phyloP scores from a whole-genome alignment of 2,113 vertebrate genomes.

The Dryoscopus gambensis region DNA sequence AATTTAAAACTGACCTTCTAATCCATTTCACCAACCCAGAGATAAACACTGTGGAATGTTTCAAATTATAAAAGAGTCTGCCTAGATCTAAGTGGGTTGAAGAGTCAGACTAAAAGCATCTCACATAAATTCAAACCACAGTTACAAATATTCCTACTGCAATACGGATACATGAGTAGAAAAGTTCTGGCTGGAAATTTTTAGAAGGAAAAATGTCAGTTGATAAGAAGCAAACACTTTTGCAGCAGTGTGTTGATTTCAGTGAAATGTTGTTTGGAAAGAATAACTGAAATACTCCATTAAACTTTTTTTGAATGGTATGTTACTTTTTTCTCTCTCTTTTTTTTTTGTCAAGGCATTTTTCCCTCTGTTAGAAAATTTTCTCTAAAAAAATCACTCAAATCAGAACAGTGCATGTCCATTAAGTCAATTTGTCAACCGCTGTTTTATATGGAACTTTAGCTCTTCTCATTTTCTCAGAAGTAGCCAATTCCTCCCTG shows the following conservation, averaged over 20 bases:
- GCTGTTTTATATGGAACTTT: background rate
- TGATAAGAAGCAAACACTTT: background rate
- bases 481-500: background rate
- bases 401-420: background rate
- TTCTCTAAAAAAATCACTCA: background rate
- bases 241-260: background rate
- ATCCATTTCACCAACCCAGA: background rate
- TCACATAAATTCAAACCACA: conserved; percentile 16
- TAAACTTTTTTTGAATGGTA: background rate
- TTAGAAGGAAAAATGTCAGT: background rate
- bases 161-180: background rate
- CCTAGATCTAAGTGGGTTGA: background rate
- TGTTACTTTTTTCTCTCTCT: background rate
- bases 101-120: conserved; percentile 41
- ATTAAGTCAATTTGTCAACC: background rate
- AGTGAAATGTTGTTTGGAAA: background rate
- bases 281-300: background rate
- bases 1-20: conserved; percentile 21
- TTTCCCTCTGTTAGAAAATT: background rate
- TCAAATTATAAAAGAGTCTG: conserved; percentile 20
- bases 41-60: conserved; percentile 36
- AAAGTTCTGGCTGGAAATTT: background rate
- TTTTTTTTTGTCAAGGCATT: background rate
- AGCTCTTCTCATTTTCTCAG: background rate
- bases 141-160: background rate